Conservation (phyloP, 2,888 invertebrate genomes). For the Leucoma salicis region DNA sequence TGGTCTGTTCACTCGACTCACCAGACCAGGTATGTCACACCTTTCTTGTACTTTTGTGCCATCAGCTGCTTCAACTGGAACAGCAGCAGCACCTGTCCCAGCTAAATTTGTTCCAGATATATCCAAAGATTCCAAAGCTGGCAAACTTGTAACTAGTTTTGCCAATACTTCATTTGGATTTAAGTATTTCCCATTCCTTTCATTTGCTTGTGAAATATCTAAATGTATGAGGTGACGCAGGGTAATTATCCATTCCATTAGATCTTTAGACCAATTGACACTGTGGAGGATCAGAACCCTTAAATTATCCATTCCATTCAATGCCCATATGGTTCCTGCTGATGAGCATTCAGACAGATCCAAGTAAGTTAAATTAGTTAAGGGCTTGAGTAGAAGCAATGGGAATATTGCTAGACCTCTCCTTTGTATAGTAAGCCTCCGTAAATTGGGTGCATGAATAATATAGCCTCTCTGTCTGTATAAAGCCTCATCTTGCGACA, state of each 20-base stretch:
- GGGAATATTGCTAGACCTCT: conserved; percentile 71
- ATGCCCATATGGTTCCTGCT: conserved; percentile 85
- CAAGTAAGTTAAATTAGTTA: conserved; percentile 84
- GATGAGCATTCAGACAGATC: conserved; percentile 87
- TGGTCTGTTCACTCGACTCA: conserved; percentile 87
- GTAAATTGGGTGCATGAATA: conserved; percentile 83
- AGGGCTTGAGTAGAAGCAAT: conserved; percentile 81
- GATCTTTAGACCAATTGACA: conserved; percentile 85
- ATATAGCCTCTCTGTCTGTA: conserved; percentile 73
- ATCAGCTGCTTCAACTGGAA: conserved; percentile 40
- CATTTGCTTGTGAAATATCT: conserved; percentile 91
- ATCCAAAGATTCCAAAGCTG: conserved; percentile 91
- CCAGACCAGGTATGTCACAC: conserved; percentile 94
- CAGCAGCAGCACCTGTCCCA: conserved; percentile 89
- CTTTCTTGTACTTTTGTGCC: conserved; percentile 52
- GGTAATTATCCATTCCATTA: conserved; percentile 83
- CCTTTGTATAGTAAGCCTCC: conserved; percentile 81
- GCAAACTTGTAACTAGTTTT: conserved; percentile 87
- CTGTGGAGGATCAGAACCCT: conserved; percentile 90
- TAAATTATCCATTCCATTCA: conserved; percentile 85
- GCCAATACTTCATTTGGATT: conserved; percentile 88
- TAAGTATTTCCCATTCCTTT: conserved; percentile 87
- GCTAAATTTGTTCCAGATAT: conserved; percentile 98
- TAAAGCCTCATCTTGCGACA: conserved; percentile 75
- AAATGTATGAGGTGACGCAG: conserved; percentile 85